These are phyloP conservation scores for Oscheius sp. DNA, from an alignment of 2,888 invertebrate species.

Conservation along the genomic window DNA sequence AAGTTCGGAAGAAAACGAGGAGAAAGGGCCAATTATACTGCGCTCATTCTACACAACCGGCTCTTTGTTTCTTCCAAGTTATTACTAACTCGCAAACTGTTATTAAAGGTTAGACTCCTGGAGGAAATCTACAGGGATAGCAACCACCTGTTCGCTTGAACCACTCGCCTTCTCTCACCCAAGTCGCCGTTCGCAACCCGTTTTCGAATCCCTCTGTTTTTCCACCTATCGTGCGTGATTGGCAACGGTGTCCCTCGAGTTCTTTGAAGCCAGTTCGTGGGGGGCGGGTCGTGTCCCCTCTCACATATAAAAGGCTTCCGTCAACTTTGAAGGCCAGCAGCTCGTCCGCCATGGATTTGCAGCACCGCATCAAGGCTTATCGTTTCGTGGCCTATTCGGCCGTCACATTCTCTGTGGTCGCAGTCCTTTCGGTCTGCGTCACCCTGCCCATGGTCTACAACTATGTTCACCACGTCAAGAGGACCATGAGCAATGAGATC, in stretches of 20 bases:
- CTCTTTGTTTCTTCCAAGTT: not conserved
- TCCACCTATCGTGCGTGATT: not conserved
- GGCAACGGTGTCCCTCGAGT: constrained; percentile 8
- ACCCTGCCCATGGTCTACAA: constrained; percentile 69
- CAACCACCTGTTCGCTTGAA: not conserved
- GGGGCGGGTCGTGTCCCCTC: not conserved
- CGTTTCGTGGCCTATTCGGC: constrained; percentile 57
- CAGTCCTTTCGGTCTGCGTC: constrained; percentile 53
- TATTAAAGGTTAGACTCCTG: too few species aligned
- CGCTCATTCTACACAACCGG: not conserved
- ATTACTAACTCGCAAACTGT: not conserved
- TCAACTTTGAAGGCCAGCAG: not conserved
- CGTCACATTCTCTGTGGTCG: constrained; percentile 55
- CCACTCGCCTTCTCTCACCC: not conserved
- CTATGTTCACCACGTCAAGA: constrained; percentile 67
- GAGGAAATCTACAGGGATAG: too few species aligned
- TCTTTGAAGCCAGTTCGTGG: constrained; percentile 19
- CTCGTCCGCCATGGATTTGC: constrained; percentile 43
- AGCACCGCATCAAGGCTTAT: constrained; percentile 54
- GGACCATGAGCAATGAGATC: constrained; percentile 67
- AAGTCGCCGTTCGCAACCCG: not conserved
- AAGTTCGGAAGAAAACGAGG: not conserved
- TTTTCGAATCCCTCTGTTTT: constrained; percentile 14
- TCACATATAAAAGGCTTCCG: not conserved
- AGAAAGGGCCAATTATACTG: too few species aligned